Base-by-base conservation (phyloP, 2,888 invertebrate species). In the Cabera pusaria region DNA sequence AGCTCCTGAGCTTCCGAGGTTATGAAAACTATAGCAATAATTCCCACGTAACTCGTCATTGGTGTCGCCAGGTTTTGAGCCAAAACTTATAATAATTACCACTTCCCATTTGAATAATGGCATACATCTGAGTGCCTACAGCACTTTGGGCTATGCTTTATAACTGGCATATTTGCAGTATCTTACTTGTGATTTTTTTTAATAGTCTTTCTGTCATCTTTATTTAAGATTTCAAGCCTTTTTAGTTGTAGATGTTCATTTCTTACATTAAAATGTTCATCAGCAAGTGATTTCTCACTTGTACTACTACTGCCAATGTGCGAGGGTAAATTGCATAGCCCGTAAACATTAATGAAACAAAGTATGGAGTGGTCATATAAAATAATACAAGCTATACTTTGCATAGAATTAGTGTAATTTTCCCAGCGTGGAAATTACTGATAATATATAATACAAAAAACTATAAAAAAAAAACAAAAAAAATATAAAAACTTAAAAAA, bases 341-440 rank as follows among this genome's bases (percentile, higher is more conserved):
- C 88, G 87, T 86, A 78, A 84, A 82, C 66, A 69, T 83, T 66
- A 78, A 73, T 71, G 81, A 80, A 72, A 81, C 85, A 87, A 88
- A 86, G 85, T 87, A 88, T 87, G 88, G 86, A 85, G 88, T 87
- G 88, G 85, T 86, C 80, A 80, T 77, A 75, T 85, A 76, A 80
- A 64, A 86, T 77, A 76, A 87, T 94, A 94, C 94, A 94, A 94
- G 93, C 95, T 95, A 95, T 95, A 95, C 95, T 95, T 95, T 95
- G 95, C 95, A 95, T 95, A 94, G 93, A 94, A 94, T 93, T 94
- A 94, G 94, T 94, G 94, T 92, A 93, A 92, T 94, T 94, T 94
- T 94, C 93, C 93, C 91, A 92, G 90, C 90, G 90, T 90, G 90
- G 86, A 90, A 90, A 88, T 88, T 86, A 89, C 87, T 88, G 68